Percentiles rank a stretch among this genome's conserved stretches.
These are phyloP conservation scores for Callorhinus ursinus DNA, from an alignment of 2,113 vertebrate species.

Conservation along the genomic window DNA sequence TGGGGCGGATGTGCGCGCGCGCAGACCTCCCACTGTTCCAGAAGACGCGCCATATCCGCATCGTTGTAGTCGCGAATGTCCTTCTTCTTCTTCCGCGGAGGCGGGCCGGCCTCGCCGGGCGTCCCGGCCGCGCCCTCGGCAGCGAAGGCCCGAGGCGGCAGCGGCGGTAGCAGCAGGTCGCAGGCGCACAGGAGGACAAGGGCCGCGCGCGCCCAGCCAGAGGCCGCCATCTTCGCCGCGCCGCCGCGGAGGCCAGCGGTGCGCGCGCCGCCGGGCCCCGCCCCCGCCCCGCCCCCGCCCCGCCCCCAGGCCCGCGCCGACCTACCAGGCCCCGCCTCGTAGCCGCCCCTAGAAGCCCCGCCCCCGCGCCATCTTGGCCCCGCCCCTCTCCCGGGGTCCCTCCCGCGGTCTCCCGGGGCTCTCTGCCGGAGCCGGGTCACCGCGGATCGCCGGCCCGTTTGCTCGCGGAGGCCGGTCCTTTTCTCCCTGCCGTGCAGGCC, in stretches of 20 bases:
- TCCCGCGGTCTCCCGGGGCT: accelerated
- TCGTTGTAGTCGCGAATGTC: slow-evolving; percentile 98
- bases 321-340: not conserved
- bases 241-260: not conserved
- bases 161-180: slow-evolving; percentile 19
- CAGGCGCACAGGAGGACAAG: slow-evolving; percentile 61
- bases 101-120: slow-evolving; percentile 62
- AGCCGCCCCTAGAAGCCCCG: not conserved
- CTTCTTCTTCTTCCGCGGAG: slow-evolving; percentile 90
- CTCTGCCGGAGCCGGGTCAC: accelerated
- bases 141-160: slow-evolving; percentile 64
- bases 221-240: slow-evolving; percentile 82
- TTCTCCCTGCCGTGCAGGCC: not conserved
- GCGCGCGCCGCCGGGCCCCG: not conserved
- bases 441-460: not conserved
- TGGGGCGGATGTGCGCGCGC: not conserved
- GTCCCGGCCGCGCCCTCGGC: slow-evolving; percentile 36
- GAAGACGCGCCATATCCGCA: slow-evolving; percentile 96
- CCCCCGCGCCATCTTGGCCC: not conserved
- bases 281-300: too few species aligned
- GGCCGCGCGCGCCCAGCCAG: not conserved
- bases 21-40: slow-evolving; percentile 97
- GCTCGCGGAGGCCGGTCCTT: not conserved
- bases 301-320: not conserved
- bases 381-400: not conserved